phyloP scores from a whole-genome alignment of 2,888 invertebrate genomes.

The Drosophila setosimentum region DNA sequence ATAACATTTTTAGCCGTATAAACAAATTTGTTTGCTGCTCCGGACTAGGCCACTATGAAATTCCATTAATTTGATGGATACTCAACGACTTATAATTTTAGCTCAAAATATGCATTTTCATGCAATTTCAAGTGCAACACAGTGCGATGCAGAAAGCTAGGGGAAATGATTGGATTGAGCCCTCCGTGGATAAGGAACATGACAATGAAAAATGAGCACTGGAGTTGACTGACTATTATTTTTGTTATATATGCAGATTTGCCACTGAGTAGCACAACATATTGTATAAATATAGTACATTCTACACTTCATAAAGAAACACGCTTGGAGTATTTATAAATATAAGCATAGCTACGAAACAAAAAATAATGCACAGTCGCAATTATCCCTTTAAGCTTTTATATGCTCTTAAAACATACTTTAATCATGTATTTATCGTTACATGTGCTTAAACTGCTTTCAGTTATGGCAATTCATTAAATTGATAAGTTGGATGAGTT shows the following conservation, averaged over 20 bases:
- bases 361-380: neutral
- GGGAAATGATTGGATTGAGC: neutral
- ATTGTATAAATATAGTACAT: neutral
- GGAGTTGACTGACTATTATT: slow-evolving; percentile 6
- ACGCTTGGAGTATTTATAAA: neutral
- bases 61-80: slow-evolving; percentile 69
- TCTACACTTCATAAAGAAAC: neutral
- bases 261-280: neutral
- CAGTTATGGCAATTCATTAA: neutral
- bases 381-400: neutral
- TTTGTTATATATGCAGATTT: neutral
- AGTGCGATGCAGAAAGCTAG: slow-evolving; percentile 43
- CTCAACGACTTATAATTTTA: slow-evolving; percentile 16
- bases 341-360: too few species aligned
- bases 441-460: neutral
- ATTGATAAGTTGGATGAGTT: too few species aligned
- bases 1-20: slow-evolving; percentile 56
- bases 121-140: slow-evolving; percentile 29
- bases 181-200: slow-evolving; percentile 1
- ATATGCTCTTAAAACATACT: neutral
- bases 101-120: neutral
- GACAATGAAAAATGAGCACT: slow-evolving; percentile 9
- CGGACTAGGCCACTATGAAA: slow-evolving; percentile 55
- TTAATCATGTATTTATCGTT: neutral
- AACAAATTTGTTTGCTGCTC: slow-evolving; percentile 43